Percentiles rank a stretch among this genome's conserved stretches.
phyloP scores from a whole-genome alignment of 1,140 invertebrate species.

The Drosophila nigromelanica region DNA sequence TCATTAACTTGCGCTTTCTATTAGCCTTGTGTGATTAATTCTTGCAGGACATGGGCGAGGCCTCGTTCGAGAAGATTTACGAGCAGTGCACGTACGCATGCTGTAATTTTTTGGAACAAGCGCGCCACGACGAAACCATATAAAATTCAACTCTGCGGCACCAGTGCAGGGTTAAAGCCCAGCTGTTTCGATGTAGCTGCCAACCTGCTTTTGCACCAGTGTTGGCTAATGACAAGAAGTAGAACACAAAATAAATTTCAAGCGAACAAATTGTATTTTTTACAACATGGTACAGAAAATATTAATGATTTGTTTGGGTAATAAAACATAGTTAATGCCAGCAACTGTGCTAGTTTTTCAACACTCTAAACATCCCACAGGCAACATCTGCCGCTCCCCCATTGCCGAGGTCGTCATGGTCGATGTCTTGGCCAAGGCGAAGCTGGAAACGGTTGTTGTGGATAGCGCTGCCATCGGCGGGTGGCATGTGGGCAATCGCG shows the following conservation, averaged over 20 bases:
- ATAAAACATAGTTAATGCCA: not conserved
- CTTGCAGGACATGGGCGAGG: conserved; percentile 86
- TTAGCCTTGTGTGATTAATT: not conserved
- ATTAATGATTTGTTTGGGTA: conserved; percentile 86
- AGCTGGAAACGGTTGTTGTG: conserved; percentile 88
- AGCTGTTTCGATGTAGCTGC: conserved; percentile 15
- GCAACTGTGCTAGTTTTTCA: not conserved
- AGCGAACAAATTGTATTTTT: conserved; percentile 9
- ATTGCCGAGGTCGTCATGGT: conserved; percentile 96
- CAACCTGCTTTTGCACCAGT: conserved; percentile 9
- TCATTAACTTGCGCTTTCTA: not conserved
- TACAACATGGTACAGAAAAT: conserved; percentile 77
- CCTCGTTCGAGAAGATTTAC: conserved; percentile 89
- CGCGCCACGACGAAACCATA: conserved; percentile 50
- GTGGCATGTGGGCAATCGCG: conserved; percentile 93
- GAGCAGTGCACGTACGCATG: conserved; percentile 88
- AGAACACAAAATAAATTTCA: conserved; percentile 15
- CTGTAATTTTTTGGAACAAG: conserved; percentile 86
- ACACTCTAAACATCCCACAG: conserved; percentile 83
- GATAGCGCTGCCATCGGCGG: conserved; percentile 94
- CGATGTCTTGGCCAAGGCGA: conserved; percentile 87
- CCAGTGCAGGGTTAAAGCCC: conserved; percentile 38
- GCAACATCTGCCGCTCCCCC: conserved; percentile 97
- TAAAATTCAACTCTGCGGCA: not conserved
- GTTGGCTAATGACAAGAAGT: conserved; percentile 9